phyloP scores from a whole-genome alignment of 2,797 vertebrate species.

The Leptoclinus maculatus region DNA sequence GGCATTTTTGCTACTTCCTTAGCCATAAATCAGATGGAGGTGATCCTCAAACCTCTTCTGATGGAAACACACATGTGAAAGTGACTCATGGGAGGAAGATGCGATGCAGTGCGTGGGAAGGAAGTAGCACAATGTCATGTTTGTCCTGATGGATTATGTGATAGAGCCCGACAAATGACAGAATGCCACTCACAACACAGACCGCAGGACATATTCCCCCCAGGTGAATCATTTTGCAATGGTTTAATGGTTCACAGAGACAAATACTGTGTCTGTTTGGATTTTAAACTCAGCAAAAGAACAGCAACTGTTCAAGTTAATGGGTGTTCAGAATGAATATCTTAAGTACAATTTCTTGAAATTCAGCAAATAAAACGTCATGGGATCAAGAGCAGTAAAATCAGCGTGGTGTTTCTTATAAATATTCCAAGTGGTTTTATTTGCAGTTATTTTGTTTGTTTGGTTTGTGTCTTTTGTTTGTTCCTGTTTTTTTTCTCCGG shows the following conservation, averaged over 20 bases:
- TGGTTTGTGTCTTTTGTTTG: constrained; percentile 34
- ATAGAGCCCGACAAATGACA: constrained; percentile 16
- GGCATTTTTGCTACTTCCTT: constrained; percentile 65
- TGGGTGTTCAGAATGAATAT: constrained; percentile 24
- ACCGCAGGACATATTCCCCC: constrained; percentile 16
- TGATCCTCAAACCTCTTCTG: constrained; percentile 57
- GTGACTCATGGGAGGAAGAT: constrained; percentile 34
- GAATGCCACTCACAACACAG: constrained; percentile 38
- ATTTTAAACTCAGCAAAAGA: constrained; percentile 7
- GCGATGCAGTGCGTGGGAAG: constrained; percentile 33
- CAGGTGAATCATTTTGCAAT: constrained; percentile 17
- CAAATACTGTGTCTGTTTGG: constrained; percentile 1
- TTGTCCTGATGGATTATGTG: constrained; percentile 57
- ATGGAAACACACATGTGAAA: constrained; percentile 70
- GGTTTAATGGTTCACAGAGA: constrained; percentile 35
- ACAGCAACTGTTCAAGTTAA: constrained; percentile 21
- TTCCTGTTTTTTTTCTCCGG: constrained; percentile 48
- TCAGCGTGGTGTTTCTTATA: constrained; percentile 30
- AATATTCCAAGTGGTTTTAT: constrained; percentile 24
- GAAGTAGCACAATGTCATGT: constrained; percentile 53
- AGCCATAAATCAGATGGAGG: constrained; percentile 74
- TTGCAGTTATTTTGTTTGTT: constrained; percentile 24
- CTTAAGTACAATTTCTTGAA: constrained; percentile 34
- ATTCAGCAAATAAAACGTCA: constrained; percentile 34
- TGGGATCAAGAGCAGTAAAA: constrained; percentile 32